A percentile compares a stretch with the other conserved stretches of the same genome.
These are phyloP conservation scores for Patiria miniata DNA, from an alignment of 35 echinoderm and acorn worm genomes.

Conservation along the genomic window DNA sequence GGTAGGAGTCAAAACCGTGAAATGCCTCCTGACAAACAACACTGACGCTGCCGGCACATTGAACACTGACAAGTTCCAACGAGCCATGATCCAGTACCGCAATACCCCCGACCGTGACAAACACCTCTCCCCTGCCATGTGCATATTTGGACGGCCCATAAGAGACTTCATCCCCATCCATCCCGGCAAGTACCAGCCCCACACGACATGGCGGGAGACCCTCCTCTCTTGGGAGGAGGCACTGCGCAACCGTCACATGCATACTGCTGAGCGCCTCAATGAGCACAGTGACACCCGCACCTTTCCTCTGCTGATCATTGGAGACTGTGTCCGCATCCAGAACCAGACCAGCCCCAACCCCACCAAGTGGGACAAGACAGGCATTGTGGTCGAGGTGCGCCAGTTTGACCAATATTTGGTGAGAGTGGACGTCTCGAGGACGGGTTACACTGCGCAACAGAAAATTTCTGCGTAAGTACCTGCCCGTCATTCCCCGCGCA, in stretches of 20 bases:
- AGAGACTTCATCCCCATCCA: conserved; percentile 41
- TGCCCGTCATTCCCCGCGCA: conserved; percentile 30
- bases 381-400: conserved; percentile 34
- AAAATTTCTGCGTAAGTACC: conserved; percentile 31
- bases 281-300: conserved; percentile 21
- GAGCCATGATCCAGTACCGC: conserved; percentile 46
- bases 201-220: conserved; percentile 46
- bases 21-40: conserved; percentile 43
- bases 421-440: conserved; percentile 49
- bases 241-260: conserved; percentile 28
- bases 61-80: no score
- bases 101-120: conserved; percentile 30
- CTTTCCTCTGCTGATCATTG: conserved; percentile 10
- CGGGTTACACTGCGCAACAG: conserved; percentile 40
- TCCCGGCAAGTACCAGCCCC: conserved; percentile 49
- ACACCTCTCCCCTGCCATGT: conserved; percentile 16
- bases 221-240: conserved; percentile 25
- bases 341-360: conserved; percentile 53
- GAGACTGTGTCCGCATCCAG: conserved; percentile 46
- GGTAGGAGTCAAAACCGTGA: conserved; percentile 41
- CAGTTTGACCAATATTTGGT: conserved; percentile 56
- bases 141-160: conserved; percentile 46
- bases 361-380: conserved; percentile 65
- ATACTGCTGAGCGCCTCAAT: not conserved
- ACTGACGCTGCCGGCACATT: not conserved